Evolutionary conservation across 2,888 invertebrate genomes (phyloP), one percentile per base, ranked within the genome.

Genomic region (Trilocha varians): DNA sequence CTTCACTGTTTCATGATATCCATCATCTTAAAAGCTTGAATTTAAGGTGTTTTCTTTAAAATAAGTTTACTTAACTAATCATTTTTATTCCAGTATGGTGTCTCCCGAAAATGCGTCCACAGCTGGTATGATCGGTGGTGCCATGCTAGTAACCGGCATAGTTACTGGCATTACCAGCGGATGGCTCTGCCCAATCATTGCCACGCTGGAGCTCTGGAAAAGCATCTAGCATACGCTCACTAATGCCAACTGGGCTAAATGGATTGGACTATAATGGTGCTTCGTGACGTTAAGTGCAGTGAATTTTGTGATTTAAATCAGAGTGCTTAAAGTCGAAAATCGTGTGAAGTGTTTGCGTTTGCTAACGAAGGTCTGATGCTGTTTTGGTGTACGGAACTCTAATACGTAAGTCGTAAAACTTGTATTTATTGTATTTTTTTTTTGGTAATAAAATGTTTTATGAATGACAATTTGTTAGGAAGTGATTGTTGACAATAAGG

Each of bases 101-200:
- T 91, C 93, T n/a, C 90, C 92, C 0, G 91, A 94, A 60, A 87
- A 96, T 70, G 93, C 95, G 13, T 85, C 92, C 0, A 92, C 91
- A 0, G 98, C 98, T 0, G 98, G 98, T 43, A 99, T 99, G 99
- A 94, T 97, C 73, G 98, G 95, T 34, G 97, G 95, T 0, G 97
- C 99, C 14, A 92, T 92, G 61, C 88, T 99, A 1, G 92, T 98
- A 25, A 91, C 96, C 0, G 98, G 98, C 36, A 93, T 98, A 38
- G 91, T 95, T 46, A 63, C 82, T 6, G 98, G 98, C n/a, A 90
- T 98, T 45, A 59, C 73, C 0, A 92, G 93, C 68, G 90, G 94
- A 0, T 88, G 92, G 54, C 59, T 91, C 34, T 89, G 92, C 76
- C 93, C 95, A 13, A 68, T 76, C 52, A 58, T 93, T 15, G 89